Evolutionary conservation across 2,888 invertebrate genomes (phyloP).

Genomic region (Eupithecia exiguata): DNA sequence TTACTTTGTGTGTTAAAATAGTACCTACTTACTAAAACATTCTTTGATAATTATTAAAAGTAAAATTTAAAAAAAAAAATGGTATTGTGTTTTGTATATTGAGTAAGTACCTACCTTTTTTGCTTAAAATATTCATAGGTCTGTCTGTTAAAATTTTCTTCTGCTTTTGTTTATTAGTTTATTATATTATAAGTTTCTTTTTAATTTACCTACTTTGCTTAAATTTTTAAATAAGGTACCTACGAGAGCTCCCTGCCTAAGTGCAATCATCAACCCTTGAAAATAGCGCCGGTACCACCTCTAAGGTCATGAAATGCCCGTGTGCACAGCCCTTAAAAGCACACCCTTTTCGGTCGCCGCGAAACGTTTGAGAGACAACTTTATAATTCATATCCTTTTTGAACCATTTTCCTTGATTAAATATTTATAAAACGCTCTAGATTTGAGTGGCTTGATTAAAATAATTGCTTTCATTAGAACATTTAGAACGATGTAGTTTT

Average conservation of each 20-base stretch:
- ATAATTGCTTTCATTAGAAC: constrained; percentile 59
- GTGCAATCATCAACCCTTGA: constrained; percentile 54
- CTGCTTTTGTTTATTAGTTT: too few species aligned
- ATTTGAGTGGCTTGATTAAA: constrained; percentile 70
- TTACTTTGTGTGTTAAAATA: too few species aligned
- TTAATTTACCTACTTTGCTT: too few species aligned
- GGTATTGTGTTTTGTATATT: too few species aligned
- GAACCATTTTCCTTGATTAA: constrained; percentile 77
- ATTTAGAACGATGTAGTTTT: constrained; percentile 37
- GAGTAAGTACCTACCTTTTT: too few species aligned
- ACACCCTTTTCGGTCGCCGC: constrained; percentile 60
- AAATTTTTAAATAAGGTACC: not conserved
- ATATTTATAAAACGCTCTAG: constrained; percentile 71
- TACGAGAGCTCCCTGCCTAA: not conserved
- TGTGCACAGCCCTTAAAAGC: constrained; percentile 64
- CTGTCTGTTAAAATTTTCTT: too few species aligned
- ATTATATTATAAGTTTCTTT: too few species aligned
- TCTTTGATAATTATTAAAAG: too few species aligned
- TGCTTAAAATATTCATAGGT: too few species aligned
- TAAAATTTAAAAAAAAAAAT: too few species aligned
- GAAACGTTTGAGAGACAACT: constrained; percentile 76
- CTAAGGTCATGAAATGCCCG: constrained; percentile 52
- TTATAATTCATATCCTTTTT: constrained; percentile 80
- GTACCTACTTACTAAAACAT: too few species aligned
- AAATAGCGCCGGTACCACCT: constrained; percentile 54